These are phyloP conservation scores for Labeo catla DNA, from an alignment of 2,113 vertebrate genomes.

Conservation along the genomic window DNA sequence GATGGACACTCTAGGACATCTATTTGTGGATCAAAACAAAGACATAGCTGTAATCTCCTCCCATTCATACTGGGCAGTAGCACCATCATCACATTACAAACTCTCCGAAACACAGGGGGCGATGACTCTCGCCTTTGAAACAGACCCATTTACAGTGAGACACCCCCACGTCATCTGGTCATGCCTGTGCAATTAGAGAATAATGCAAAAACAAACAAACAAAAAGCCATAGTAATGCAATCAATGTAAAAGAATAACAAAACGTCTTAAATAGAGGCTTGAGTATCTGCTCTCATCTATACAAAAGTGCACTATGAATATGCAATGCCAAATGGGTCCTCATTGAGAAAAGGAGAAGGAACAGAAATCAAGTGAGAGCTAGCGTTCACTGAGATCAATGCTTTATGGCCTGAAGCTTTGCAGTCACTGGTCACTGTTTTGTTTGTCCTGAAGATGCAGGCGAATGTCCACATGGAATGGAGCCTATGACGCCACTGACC, in stretches of 20 bases:
- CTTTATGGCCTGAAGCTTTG: conserved; percentile 58
- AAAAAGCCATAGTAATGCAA: conserved; percentile 71
- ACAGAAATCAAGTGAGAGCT: conserved; percentile 62
- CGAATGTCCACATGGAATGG: conserved; percentile 56
- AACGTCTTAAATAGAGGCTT: conserved; percentile 71
- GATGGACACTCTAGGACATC: conserved; percentile 53
- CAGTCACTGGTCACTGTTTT: conserved; percentile 67
- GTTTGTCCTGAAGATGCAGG: conserved; percentile 41
- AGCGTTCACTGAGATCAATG: conserved; percentile 57
- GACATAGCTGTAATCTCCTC: conserved; percentile 38
- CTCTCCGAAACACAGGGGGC: conserved; percentile 28
- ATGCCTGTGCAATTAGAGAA: conserved; percentile 57
- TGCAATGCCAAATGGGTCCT: conserved; percentile 69
- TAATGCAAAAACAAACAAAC: conserved; percentile 60
- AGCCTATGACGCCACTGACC: conserved; percentile 54
- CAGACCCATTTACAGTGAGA: conserved; percentile 51
- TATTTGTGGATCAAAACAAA: conserved; percentile 45
- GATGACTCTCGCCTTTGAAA: conserved; percentile 17
- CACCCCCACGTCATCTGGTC: conserved; percentile 53
- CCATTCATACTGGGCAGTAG: conserved; percentile 49
- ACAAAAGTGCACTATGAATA: conserved; percentile 79
- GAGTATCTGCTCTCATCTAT: conserved; percentile 68
- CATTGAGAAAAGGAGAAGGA: conserved; percentile 49
- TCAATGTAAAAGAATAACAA: conserved; percentile 75
- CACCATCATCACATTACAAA: conserved; percentile 53